Percentiles rank a stretch among this genome's conserved stretches.
phyloP scores from a whole-genome alignment of 2,888 invertebrate genomes.

The Craniophora ligustri region DNA sequence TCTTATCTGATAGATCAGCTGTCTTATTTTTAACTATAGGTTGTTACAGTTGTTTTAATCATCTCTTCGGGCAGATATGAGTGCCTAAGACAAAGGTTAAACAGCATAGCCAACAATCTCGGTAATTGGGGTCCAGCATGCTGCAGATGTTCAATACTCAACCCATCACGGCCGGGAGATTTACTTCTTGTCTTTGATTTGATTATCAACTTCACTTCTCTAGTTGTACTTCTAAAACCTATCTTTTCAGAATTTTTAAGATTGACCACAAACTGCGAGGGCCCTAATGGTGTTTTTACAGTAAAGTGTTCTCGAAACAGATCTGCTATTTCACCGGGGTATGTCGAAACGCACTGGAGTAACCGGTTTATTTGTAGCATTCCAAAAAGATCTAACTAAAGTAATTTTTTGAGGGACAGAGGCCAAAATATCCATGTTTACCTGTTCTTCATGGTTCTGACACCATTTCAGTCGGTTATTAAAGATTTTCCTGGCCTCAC shows the following conservation, averaged over 20 bases:
- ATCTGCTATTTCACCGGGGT: not conserved
- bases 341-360: not conserved
- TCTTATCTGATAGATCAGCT: too few relatives aligned
- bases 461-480: slow-evolving; percentile 10
- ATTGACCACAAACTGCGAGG: not conserved
- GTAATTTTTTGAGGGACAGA: slow-evolving; percentile 6
- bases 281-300: slow-evolving; percentile 5
- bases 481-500: too few relatives aligned
- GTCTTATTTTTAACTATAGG: too few relatives aligned
- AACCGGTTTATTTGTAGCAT: slow-evolving; percentile 2
- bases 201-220: not conserved
- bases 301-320: slow-evolving; percentile 7
- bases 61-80: too few relatives aligned
- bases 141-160: too few relatives aligned
- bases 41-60: too few relatives aligned
- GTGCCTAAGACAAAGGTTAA: not conserved
- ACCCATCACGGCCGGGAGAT: not conserved
- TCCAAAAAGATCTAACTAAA: slow-evolving; percentile 7
- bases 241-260: not conserved
- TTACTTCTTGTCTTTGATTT: not conserved
- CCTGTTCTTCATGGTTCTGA: slow-evolving; percentile 7
- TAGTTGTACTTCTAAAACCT: not conserved
- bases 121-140: slow-evolving; percentile 3
- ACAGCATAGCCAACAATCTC: not conserved
- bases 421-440: slow-evolving; percentile 3